These are phyloP conservation scores for Helogale parvula DNA, from an alignment of 2,113 vertebrate species.

Conservation along the genomic window DNA sequence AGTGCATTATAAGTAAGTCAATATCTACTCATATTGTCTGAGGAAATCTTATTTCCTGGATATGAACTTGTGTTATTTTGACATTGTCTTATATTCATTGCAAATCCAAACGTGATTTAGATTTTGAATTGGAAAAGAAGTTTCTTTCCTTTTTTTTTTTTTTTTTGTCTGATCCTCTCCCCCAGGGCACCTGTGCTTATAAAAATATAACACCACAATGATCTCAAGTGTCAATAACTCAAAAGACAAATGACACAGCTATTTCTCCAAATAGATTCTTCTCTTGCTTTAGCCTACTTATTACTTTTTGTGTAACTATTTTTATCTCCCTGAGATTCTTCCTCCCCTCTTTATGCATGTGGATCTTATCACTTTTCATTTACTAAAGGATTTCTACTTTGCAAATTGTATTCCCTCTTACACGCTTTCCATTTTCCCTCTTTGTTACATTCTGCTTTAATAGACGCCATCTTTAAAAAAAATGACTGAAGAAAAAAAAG, in stretches of 20 bases:
- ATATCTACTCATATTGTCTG: conserved; percentile 12
- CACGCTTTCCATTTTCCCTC: neutral
- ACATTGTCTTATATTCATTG: neutral
- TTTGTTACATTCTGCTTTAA: neutral
- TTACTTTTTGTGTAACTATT: neutral
- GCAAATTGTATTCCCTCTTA: neutral
- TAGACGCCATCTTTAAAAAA: neutral
- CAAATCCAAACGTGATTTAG: neutral
- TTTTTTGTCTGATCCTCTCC: neutral
- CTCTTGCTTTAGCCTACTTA: neutral
- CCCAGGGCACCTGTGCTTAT: neutral
- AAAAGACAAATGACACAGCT: neutral
- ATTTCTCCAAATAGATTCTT: neutral
- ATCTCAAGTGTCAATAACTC: neutral
- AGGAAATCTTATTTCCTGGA: conserved; percentile 28
- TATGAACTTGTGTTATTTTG: neutral
- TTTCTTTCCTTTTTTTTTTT: neutral
- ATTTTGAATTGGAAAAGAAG: neutral
- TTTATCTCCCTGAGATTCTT: neutral
- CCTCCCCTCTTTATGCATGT: neutral
- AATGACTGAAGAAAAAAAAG: neutral
- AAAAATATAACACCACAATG: neutral
- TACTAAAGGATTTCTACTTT: neutral
- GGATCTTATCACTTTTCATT: neutral
- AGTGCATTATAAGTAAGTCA: neutral